A percentile compares a stretch with the other conserved stretches of the same genome.
Conservation (phyloP, 2,888 invertebrate species). For the Acleris holmiana region DNA sequence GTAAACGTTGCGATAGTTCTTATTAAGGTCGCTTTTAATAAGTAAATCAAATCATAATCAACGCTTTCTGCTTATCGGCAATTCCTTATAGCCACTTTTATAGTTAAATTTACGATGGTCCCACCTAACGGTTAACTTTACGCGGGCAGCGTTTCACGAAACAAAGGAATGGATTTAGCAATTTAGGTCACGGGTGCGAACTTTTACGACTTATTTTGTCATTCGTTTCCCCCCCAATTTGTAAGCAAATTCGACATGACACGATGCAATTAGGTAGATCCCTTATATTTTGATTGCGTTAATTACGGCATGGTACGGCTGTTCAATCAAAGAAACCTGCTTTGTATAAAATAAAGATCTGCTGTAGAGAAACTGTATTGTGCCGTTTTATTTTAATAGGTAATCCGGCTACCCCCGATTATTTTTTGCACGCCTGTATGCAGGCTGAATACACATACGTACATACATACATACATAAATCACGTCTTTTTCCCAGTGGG, state of each 20-base stretch:
- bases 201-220: slow-evolving; percentile 37
- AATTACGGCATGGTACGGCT: too few species aligned
- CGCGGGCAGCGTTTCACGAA: slow-evolving; percentile 28
- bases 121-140: slow-evolving; percentile 11
- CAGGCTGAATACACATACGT: too few species aligned
- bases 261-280: slow-evolving; percentile 25
- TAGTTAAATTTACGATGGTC: slow-evolving; percentile 32
- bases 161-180: slow-evolving; percentile 39
- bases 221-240: slow-evolving; percentile 24
- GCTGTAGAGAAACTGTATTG: too few species aligned
- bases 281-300: slow-evolving; percentile 12
- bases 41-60: slow-evolving; percentile 30
- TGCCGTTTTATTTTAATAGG: too few species aligned
- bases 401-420: too few species aligned
- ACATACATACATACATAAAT: too few species aligned
- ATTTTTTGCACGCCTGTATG: too few species aligned
- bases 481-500: too few species aligned
- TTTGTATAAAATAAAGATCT: too few species aligned
- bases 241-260: slow-evolving; percentile 31
- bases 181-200: slow-evolving; percentile 40
- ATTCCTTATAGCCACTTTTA: slow-evolving; percentile 25
- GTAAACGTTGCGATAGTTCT: too few species aligned
- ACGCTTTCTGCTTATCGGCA: slow-evolving; percentile 25
- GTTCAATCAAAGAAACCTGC: too few species aligned
- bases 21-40: neutral